Percentiles rank a stretch among this genome's conserved stretches.
Conservation (phyloP, 2,888 invertebrate genomes). For the Athetis lepigone region DNA sequence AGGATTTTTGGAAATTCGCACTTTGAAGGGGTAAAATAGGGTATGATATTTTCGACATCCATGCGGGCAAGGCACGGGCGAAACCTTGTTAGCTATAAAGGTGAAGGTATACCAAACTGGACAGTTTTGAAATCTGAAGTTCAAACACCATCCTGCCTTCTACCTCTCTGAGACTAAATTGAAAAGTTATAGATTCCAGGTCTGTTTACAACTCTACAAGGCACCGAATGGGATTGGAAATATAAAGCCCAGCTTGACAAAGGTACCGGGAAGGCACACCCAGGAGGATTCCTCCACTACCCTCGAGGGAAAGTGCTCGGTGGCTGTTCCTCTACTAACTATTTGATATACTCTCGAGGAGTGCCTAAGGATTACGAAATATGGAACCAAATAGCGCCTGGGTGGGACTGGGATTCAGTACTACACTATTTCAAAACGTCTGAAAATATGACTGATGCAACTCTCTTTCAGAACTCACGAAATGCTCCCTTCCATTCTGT, state of each 20-base stretch:
- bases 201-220: constrained; percentile 67
- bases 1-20: too few relatives aligned
- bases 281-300: constrained; percentile 57
- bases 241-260: constrained; percentile 66
- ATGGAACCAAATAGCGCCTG: constrained; percentile 72
- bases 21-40: too few relatives aligned
- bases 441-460: constrained; percentile 75
- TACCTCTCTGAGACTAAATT: background rate
- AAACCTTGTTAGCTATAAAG: too few relatives aligned
- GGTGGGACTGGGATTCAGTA: constrained; percentile 76
- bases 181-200: constrained; percentile 71
- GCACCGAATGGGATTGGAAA: constrained; percentile 74
- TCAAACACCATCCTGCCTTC: too few relatives aligned
- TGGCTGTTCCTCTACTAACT: constrained; percentile 75
- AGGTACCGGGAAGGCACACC: constrained; percentile 68
- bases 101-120: too few relatives aligned
- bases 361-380: constrained; percentile 74
- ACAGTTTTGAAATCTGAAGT: too few relatives aligned
- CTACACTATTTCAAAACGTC: constrained; percentile 75
- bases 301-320: constrained; percentile 76
- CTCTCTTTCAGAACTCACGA: constrained; percentile 64
- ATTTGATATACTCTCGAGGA: constrained; percentile 74
- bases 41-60: too few relatives aligned
- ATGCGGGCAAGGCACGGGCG: too few relatives aligned
- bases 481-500: constrained; percentile 72